Evolutionary conservation across 2,797 vertebrate genomes (phyloP).

Genomic region (Erithacus rubecula): DNA sequence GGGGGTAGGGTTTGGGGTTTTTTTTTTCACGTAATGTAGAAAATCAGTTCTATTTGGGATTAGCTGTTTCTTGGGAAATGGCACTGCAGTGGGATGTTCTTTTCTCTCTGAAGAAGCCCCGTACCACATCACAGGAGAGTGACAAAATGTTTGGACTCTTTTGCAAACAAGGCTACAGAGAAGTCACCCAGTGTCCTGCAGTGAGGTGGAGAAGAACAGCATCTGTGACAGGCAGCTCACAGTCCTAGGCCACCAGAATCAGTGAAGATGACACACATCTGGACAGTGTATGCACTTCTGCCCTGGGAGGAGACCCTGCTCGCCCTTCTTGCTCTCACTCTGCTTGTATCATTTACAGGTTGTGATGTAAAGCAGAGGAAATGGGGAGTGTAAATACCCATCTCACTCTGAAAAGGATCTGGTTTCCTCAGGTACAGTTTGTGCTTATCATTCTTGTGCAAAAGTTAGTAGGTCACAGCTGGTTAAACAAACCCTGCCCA

Average conservation of each 20-base stretch:
- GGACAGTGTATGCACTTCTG: neutral
- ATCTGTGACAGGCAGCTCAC: neutral
- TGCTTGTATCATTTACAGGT: neutral
- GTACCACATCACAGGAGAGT: neutral
- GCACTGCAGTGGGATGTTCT: neutral
- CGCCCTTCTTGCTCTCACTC: neutral
- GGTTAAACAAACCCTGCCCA: constrained; percentile 46
- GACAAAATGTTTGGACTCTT: neutral
- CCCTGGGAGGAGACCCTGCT: neutral
- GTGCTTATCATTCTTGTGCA: constrained; percentile 30
- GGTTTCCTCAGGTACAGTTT: constrained; percentile 7
- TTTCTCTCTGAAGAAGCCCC: neutral
- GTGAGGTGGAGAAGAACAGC: neutral
- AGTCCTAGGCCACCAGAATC: rapidly evolving
- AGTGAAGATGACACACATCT: neutral
- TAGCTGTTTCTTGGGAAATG: neutral
- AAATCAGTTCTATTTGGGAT: neutral
- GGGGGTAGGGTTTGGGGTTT: rapidly evolving
- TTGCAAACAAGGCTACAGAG: neutral
- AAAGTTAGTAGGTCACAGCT: constrained; percentile 16
- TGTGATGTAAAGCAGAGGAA: constrained; percentile 33
- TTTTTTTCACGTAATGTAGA: neutral
- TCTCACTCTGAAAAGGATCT: neutral
- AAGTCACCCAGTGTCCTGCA: neutral
- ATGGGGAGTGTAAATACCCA: neutral